These are phyloP conservation scores for Lepus americanus DNA, from an alignment of 2,113 vertebrate genomes.

Conservation along the genomic window DNA sequence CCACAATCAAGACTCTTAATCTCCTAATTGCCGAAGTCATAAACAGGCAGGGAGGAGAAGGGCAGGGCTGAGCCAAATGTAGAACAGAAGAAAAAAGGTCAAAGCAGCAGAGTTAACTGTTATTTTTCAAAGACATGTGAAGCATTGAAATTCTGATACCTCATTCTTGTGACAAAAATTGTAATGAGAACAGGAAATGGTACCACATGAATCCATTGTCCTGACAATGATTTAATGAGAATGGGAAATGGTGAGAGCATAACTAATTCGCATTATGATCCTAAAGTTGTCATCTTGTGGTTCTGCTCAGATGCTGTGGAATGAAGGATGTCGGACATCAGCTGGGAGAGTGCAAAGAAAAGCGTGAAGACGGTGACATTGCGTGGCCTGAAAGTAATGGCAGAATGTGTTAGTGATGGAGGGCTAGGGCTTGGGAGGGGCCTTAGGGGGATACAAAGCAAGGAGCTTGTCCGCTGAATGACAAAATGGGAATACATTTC, in stretches of 20 bases:
- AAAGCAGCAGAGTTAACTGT: conserved; percentile 67
- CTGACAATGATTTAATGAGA: conserved; percentile 78
- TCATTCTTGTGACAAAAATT: conserved; percentile 80
- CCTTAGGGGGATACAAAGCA: neutral
- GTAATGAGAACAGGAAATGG: conserved; percentile 78
- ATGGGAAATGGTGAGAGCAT: conserved; percentile 73
- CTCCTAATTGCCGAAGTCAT: conserved; percentile 40
- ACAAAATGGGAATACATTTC: conserved; percentile 41
- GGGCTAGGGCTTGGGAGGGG: neutral
- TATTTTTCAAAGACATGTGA: conserved; percentile 78
- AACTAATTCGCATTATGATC: conserved; percentile 77
- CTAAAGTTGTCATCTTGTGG: conserved; percentile 68
- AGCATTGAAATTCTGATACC: conserved; percentile 71
- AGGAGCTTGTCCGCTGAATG: neutral
- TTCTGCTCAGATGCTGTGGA: conserved; percentile 72
- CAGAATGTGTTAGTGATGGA: neutral
- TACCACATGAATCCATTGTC: conserved; percentile 71
- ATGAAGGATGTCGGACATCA: conserved; percentile 76
- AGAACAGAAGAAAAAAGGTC: conserved; percentile 55
- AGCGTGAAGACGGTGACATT: neutral
- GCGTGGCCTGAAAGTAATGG: conserved; percentile 63
- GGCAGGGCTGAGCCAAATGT: neutral
- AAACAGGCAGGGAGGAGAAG: neutral
- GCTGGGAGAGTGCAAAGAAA: conserved; percentile 55
- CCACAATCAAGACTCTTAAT: neutral